These are phyloP conservation scores for Bujurquina vittata DNA, from an alignment of 2,113 vertebrate genomes.

Conservation along the genomic window DNA sequence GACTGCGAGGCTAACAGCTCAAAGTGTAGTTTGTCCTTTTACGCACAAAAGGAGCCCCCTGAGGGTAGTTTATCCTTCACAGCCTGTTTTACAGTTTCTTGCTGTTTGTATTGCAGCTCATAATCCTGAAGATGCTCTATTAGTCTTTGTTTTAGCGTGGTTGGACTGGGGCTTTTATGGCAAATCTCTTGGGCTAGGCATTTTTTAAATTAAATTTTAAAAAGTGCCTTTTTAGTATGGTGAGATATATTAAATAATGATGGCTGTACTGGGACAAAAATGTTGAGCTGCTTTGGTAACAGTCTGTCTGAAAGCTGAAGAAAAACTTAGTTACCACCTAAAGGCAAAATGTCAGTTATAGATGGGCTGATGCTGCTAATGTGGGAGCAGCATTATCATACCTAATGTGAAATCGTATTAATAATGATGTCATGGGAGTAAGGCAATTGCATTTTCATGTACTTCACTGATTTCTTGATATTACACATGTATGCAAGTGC, in stretches of 20 bases:
- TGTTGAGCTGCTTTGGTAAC: constrained; percentile 6
- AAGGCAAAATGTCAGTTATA: constrained; percentile 51
- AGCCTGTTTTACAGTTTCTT: constrained; percentile 9
- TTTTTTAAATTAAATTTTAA: background rate
- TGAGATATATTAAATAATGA: constrained; percentile 8
- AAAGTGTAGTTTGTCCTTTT: constrained; percentile 47
- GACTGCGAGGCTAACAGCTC: constrained; percentile 45
- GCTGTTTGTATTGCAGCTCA: constrained; percentile 21
- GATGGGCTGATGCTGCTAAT: constrained; percentile 41
- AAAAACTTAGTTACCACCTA: constrained; percentile 18
- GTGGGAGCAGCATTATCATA: constrained; percentile 63
- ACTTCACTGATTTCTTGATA: constrained; percentile 37
- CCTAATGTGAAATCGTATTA: constrained; percentile 53
- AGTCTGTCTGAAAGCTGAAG: constrained; percentile 15
- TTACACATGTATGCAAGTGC: background rate
- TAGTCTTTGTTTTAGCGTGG: background rate
- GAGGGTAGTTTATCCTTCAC: constrained; percentile 26
- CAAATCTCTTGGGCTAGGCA: background rate
- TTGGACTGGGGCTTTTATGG: background rate
- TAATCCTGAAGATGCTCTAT: constrained; percentile 1
- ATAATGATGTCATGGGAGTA: constrained; percentile 34
- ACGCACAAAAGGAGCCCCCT: constrained; percentile 41
- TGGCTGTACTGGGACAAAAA: background rate
- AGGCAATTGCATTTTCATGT: constrained; percentile 28
- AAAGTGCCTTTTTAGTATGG: background rate